A percentile compares a stretch with the other conserved stretches of the same genome.
Evolutionary conservation across 2,797 vertebrate species (phyloP).

Genomic region (Sphenodon punctatus): DNA sequence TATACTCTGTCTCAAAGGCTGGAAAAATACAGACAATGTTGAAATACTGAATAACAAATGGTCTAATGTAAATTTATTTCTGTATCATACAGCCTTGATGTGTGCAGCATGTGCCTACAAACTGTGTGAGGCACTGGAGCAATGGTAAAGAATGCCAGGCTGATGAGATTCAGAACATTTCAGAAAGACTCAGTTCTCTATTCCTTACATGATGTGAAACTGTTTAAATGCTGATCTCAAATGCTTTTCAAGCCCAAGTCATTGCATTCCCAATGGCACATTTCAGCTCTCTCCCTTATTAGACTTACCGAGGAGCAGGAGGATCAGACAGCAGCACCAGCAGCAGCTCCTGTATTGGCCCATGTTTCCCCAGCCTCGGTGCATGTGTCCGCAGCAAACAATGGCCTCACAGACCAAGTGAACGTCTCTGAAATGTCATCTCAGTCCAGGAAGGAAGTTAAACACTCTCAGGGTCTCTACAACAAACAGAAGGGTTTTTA

Average conservation of each 20-base stretch:
- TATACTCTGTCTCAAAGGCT: not conserved
- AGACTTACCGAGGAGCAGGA: not conserved
- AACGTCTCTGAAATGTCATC: not conserved
- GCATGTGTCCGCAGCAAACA: not conserved
- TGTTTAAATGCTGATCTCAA: not conserved
- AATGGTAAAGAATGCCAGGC: too few relatives aligned
- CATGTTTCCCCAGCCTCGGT: not conserved
- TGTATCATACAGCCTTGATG: not conserved
- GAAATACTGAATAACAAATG: not conserved
- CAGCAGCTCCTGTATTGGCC: not conserved
- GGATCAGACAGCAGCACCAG: too few relatives aligned
- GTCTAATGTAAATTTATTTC: not conserved
- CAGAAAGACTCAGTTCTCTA: not conserved
- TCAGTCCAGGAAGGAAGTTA: not conserved
- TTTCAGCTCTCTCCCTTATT: not conserved
- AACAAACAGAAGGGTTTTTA: not conserved
- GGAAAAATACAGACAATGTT: not conserved
- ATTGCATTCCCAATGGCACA: not conserved
- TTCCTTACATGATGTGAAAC: not conserved
- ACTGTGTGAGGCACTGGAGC: too few relatives aligned
- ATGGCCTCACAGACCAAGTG: not conserved
- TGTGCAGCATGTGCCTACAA: not conserved
- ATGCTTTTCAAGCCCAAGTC: not conserved
- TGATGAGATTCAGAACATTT: too few relatives aligned
- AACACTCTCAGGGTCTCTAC: not conserved